Conservation (phyloP, 2,888 invertebrate genomes). For the Endomychus coccineus region DNA sequence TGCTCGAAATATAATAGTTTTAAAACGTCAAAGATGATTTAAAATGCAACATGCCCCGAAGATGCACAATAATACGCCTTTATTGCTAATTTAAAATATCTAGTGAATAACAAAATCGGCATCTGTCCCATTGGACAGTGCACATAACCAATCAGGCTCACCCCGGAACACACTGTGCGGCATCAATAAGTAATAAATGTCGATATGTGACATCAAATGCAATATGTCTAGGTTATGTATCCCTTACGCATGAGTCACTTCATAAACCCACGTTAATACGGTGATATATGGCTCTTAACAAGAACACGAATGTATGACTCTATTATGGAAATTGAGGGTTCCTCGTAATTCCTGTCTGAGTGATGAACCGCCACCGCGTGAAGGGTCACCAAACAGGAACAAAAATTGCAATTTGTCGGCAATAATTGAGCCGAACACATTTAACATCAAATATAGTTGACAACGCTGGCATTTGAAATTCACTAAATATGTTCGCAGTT, state of each 20-base stretch:
- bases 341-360: too few species aligned
- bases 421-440: too few species aligned
- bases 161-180: constrained; percentile 23
- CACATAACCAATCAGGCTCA: constrained; percentile 35
- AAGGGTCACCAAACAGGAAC: too few species aligned
- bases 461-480: too few species aligned
- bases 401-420: too few species aligned
- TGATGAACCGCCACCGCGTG: too few species aligned
- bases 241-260: constrained; percentile 37
- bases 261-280: constrained; percentile 34
- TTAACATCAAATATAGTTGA: too few species aligned
- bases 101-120: constrained; percentile 33
- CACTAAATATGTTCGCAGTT: too few species aligned
- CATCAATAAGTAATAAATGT: constrained; percentile 39
- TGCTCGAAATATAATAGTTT: constrained; percentile 3
- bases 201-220: constrained; percentile 29
- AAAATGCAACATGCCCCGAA: constrained; percentile 8
- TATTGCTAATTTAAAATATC: constrained; percentile 27
- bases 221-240: constrained; percentile 30
- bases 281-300: constrained; percentile 33
- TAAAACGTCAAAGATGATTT: constrained; percentile 12
- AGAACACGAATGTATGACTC: constrained; percentile 30
- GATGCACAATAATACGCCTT: constrained; percentile 14
- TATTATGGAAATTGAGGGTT: constrained; percentile 32
- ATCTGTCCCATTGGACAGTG: constrained; percentile 35